A percentile compares a stretch with the other conserved stretches of the same genome.
phyloP scores from a whole-genome alignment of 2,797 vertebrate species.

The Varecia variegata region DNA sequence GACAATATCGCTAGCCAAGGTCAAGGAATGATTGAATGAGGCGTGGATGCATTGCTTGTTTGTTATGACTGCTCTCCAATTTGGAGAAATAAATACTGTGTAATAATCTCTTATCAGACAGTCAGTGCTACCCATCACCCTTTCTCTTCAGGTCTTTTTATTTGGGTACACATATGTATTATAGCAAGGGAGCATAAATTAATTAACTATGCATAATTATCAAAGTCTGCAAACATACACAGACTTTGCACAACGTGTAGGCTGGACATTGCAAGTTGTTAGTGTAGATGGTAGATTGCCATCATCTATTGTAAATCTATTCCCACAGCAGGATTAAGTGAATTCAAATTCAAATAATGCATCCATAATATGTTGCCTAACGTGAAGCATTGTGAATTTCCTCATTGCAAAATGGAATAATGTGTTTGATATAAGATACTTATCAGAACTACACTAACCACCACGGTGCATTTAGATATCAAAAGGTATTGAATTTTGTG shows the following conservation, averaged over 20 bases:
- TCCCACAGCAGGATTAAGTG: slow-evolving; percentile 44
- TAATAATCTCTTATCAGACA: neutral
- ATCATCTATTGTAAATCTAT: slow-evolving; percentile 41
- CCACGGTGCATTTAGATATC: neutral
- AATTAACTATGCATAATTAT: slow-evolving; percentile 40
- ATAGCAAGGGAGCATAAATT: neutral
- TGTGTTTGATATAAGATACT: neutral
- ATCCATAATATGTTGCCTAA: slow-evolving; percentile 41
- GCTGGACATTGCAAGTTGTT: neutral
- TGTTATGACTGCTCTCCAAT: neutral
- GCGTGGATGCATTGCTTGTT: neutral
- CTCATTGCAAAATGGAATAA: slow-evolving; percentile 16
- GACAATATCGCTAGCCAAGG: neutral
- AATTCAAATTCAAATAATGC: slow-evolving; percentile 65
- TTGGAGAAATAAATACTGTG: neutral
- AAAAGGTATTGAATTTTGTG: neutral
- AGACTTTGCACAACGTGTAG: neutral
- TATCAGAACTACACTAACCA: neutral
- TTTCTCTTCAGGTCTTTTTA: neutral
- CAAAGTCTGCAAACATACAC: neutral
- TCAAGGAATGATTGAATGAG: neutral
- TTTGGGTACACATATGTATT: neutral
- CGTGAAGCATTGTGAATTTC: slow-evolving; percentile 51
- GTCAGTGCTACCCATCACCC: neutral
- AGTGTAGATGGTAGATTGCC: slow-evolving; percentile 57